Conservation (phyloP, 2,888 invertebrate genomes). For the Parnassius orleans region DNA sequence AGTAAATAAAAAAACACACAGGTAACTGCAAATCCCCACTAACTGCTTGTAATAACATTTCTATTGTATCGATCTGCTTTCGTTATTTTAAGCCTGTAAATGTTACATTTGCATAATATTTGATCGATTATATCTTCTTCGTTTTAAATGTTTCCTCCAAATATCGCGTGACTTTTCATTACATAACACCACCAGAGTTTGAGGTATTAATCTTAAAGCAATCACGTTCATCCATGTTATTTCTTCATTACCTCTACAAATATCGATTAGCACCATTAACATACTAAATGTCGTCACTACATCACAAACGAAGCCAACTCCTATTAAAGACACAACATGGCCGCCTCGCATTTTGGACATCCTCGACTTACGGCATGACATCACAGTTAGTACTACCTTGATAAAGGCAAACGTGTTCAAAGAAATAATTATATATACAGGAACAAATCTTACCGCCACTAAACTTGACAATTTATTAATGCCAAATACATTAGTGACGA, state of each 20-base stretch:
- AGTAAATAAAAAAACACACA: no score
- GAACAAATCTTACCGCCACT: conserved; percentile 7
- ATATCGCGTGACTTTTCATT: conserved; percentile 32
- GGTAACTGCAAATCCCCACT: not conserved
- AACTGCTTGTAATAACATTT: no score
- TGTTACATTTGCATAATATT: not conserved
- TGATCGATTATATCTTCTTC: not conserved
- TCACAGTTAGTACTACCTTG: conserved; percentile 20
- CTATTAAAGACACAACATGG: conserved; percentile 24
- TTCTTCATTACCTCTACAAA: not conserved
- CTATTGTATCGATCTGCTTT: no score
- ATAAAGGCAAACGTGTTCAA: conserved; percentile 28
- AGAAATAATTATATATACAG: conserved; percentile 22
- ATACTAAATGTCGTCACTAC: conserved; percentile 16
- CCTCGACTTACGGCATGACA: conserved; percentile 24
- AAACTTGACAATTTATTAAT: not conserved
- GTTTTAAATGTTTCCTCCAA: conserved; percentile 26
- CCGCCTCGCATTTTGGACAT: not conserved
- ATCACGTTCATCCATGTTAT: not conserved
- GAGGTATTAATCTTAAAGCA: conserved; percentile 24
- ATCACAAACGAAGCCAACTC: conserved; percentile 33
- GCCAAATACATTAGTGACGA: conserved; percentile 20
- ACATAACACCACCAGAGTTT: conserved; percentile 27
- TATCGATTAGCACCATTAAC: not conserved
- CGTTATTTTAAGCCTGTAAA: no score